Evolutionary conservation across 2,113 vertebrate genomes (phyloP), one percentile per base, ranked within the genome.

Genomic region (Pedionomus torquatus): DNA sequence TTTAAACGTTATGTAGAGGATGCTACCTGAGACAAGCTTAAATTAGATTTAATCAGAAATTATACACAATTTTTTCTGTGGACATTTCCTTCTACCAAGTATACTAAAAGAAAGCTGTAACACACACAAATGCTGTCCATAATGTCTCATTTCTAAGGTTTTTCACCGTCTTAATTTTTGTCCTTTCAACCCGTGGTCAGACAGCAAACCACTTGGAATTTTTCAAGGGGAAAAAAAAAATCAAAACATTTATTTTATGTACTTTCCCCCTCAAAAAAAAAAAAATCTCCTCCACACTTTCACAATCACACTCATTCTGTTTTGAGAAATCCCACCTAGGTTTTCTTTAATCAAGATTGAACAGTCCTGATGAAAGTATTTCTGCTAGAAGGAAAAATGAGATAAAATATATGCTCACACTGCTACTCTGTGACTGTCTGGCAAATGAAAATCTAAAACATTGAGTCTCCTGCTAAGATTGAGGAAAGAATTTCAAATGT

Each of bases 281-380:
- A 60, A 35, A 49, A 44, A 25, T 43, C 4, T 12, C 25, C 14
- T 13, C 4, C 3, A 31, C 24, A 77, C 5, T 71, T 79, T 55
- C 17, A 64, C 19, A 35, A 19, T 28, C 43, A 92, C 17, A 63
- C 12, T 93, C n/a, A 71, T 87, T 93, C 49, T 71, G 14, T 35
- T 90, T 58, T 90, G 83, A 76, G 85, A 91, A 87, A 57, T 43
- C 88, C 41, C 24, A 77, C 35, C 63, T 33, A 64, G 46, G 17
- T 76, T 89, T 96, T 92, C 79, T 94, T 95, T 81, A 87, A 87
- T 72, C 21, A 79, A 69, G 23, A 87, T 5, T 93, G 48, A 90
- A 85, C 11, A 37, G 8, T 43, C 23, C 25, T 33, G 7, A 60
- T 25, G 33, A 83, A 79, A 77, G 19, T 80, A 37, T 89, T 95